Evolutionary conservation across 2,888 invertebrate species (phyloP).

Genomic region (Drosophila differens): DNA sequence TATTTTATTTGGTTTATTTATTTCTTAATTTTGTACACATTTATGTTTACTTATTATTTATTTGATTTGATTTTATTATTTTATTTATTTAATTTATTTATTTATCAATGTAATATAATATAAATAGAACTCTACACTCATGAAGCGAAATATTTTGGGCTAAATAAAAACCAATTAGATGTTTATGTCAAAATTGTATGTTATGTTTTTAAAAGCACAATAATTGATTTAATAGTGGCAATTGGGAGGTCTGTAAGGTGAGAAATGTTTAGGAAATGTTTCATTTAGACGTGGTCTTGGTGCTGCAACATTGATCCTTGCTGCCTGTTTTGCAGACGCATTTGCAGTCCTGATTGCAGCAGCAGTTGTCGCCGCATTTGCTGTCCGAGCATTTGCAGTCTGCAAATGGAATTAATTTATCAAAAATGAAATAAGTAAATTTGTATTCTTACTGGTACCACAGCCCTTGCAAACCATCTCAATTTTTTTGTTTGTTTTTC

Average conservation of each 20-base stretch:
- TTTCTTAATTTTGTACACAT: no score
- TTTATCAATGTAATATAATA: no score
- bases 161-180: no score
- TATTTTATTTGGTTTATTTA: no score
- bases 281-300: constrained; percentile 49
- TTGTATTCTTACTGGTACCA: constrained; percentile 60
- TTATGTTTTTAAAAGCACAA: no score
- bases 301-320: constrained; percentile 72
- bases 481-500: constrained; percentile 32
- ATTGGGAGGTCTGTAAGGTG: no score
- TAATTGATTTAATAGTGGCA: no score
- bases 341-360: constrained; percentile 68
- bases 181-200: no score
- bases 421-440: not conserved
- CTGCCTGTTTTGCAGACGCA: constrained; percentile 72
- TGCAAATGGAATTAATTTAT: constrained; percentile 12
- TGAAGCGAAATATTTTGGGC: no score
- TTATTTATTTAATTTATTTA: not conserved
- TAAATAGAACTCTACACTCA: no score
- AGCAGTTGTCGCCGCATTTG: constrained; percentile 74
- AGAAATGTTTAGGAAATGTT: not conserved
- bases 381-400: constrained; percentile 70
- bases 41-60: no score
- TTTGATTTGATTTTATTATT: no score
- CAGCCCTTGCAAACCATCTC: constrained; percentile 74